phyloP scores from a whole-genome alignment of 2,888 invertebrate species.

The Dione vanillae region DNA sequence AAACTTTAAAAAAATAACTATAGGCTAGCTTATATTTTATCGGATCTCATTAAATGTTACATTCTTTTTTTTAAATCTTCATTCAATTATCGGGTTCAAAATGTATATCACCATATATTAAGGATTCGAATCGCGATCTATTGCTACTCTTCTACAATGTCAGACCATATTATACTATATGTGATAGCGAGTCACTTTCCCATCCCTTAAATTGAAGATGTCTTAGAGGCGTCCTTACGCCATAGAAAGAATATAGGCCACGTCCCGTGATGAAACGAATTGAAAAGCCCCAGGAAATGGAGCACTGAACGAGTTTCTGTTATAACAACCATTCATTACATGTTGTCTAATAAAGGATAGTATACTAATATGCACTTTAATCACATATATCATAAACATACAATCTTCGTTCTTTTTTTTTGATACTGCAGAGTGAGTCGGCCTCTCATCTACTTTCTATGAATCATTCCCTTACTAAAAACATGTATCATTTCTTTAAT shows the following conservation, averaged over 20 bases:
- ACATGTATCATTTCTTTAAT: not conserved
- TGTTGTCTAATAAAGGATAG: slow-evolving; percentile 2
- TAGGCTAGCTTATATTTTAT: too few species aligned
- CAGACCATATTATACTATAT: not conserved
- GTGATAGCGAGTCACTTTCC: not conserved
- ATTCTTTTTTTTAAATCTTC: too few species aligned
- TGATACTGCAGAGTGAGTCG: not conserved
- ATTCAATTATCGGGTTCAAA: too few species aligned
- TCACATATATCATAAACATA: too few species aligned
- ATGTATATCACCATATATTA: too few species aligned
- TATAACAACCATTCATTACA: slow-evolving; percentile 15
- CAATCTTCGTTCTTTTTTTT: too few species aligned
- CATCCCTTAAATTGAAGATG: slow-evolving; percentile 18
- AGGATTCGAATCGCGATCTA: too few species aligned
- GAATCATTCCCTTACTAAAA: not conserved
- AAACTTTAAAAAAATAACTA: too few species aligned
- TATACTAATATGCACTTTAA: not conserved
- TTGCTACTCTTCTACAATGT: not conserved
- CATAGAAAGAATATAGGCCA: slow-evolving; percentile 39
- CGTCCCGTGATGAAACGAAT: slow-evolving; percentile 31
- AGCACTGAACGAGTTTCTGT: slow-evolving; percentile 22
- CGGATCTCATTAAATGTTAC: too few species aligned
- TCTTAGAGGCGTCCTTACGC: slow-evolving; percentile 25
- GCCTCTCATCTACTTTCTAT: too few species aligned
- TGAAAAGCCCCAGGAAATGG: slow-evolving; percentile 40